Evolutionary conservation across 2,888 invertebrate genomes (phyloP), one percentile per base, ranked within the genome.

Genomic region (Leucoptera coffeella): DNA sequence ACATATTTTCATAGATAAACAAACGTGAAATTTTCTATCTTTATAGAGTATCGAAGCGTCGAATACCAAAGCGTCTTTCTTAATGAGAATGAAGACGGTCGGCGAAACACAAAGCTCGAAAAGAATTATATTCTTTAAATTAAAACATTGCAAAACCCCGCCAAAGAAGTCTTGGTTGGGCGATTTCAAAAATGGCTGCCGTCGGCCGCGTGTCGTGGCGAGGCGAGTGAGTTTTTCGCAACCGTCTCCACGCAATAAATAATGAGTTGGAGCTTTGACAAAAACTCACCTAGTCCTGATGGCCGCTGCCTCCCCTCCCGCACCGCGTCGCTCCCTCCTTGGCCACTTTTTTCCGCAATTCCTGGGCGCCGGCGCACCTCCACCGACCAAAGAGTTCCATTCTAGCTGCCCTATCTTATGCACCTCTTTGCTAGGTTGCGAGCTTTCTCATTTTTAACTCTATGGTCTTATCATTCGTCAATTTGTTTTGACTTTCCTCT

Each of bases 371-470:
- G 41, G 55, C 56, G 53, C 58, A 55, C n/a, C n/a, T n/a, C n/a
- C n/a, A n/a, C n/a, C n/a, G n/a, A n/a, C n/a, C n/a, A n/a, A n/a
- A n/a, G n/a, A n/a, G n/a, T n/a, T n/a, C n/a, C n/a, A n/a, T n/a
- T n/a, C n/a, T n/a, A n/a, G n/a, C n/a, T n/a, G n/a, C n/a, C n/a
- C n/a, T n/a, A n/a, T n/a, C n/a, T n/a, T n/a, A n/a, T n/a, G n/a
- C n/a, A n/a, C n/a, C 71, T 72, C 72, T 72, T 72, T 72, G 72
- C 72, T 72, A 72, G 71, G 65, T 62, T n/a, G n/a, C n/a, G n/a
- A n/a, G n/a, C n/a, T n/a, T n/a, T n/a, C n/a, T n/a, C n/a, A n/a
- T n/a, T n/a, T n/a, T n/a, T n/a, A n/a, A n/a, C n/a, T n/a, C n/a
- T n/a, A n/a, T n/a, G n/a, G n/a, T n/a, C n/a, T n/a, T n/a, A n/a